phyloP scores from a whole-genome alignment of 2,888 invertebrate genomes.

The Microctonus aethiopoides region DNA sequence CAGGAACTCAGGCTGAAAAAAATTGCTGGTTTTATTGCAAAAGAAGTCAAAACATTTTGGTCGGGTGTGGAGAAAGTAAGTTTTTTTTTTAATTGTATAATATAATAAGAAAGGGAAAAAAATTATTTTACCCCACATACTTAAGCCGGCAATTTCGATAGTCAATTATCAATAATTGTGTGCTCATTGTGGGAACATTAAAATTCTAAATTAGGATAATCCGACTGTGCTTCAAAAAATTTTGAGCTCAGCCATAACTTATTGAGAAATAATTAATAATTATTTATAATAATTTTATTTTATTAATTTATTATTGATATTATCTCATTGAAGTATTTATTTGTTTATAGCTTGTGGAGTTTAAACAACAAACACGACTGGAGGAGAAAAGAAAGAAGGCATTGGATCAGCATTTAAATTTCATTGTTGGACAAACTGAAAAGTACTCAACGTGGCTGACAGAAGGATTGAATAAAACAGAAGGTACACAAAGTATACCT shows the following conservation, averaged over 20 bases:
- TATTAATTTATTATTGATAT: neutral
- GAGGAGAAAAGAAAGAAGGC: slow-evolving; percentile 96
- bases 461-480: slow-evolving; percentile 81
- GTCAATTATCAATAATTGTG: slow-evolving; percentile 56
- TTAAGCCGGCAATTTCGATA: slow-evolving; percentile 65
- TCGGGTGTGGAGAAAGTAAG: slow-evolving; percentile 90
- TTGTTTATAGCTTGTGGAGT: slow-evolving; percentile 82
- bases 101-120: neutral
- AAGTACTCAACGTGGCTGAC: slow-evolving; percentile 93
- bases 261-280: slow-evolving; percentile 44
- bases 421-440: slow-evolving; percentile 98
- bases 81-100: slow-evolving; percentile 7
- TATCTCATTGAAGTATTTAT: slow-evolving; percentile 24
- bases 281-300: neutral
- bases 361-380: slow-evolving; percentile 89
- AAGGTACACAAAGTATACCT: slow-evolving; percentile 62
- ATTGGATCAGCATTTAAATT: slow-evolving; percentile 94
- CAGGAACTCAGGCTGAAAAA: slow-evolving; percentile 87
- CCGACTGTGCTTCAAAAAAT: slow-evolving; percentile 30
- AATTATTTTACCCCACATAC: slow-evolving; percentile 59
- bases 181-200: slow-evolving; percentile 67
- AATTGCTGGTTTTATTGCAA: slow-evolving; percentile 91
- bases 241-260: slow-evolving; percentile 37
- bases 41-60: slow-evolving; percentile 96
- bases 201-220: slow-evolving; percentile 44